Base-by-base conservation (phyloP, 2,797 vertebrate species). In the Clamator glandarius region DNA sequence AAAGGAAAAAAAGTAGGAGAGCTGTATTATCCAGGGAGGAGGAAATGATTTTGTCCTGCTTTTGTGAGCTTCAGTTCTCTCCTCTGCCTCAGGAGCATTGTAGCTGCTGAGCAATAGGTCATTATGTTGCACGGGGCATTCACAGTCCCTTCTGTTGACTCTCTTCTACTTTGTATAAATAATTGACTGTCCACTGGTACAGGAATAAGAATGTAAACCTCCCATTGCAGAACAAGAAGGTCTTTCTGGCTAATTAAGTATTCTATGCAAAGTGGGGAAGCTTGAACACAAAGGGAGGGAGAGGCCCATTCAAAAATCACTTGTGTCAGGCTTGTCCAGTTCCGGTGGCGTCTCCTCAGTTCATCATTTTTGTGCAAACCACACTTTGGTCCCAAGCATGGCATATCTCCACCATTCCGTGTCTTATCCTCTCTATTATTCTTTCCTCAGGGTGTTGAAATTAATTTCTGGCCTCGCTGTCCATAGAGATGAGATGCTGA, bases 11-110 rank as follows among this genome's bases (percentile, higher is more conserved):
- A 9, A 46, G 77, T 23, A 59, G 39, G 80, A 82, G 26, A 87
- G 26, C 41, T 84, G 19, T 52, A 6, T 80, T 84, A 82, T 35
- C 2, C 1, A 54, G 68, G 64, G 63, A 90, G 66, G 48, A 69
- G 51, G 73, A 86, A 63, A 67, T n/a, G n/a, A 76, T 87, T 92
- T 92, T 76, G 25, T 89, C n/a, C 63, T 89, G 67, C 31, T 93
- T 95, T 96, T 90, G 8, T 42, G 67, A 91, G 81, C 74, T 67
- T 92, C 87, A 77, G n/a, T 72, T 91, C 64, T 75, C 39, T 78
- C 12, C n/a, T 63, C 51, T 81, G 66, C 85, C 80, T 86, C 0
- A 0, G 69, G 83, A 93, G 77, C 76, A 69, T 36, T 2, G 2
- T 26, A 81, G 70, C 28, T 63, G 90, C 59, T 0, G 0, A 92